Evolutionary conservation across 2,888 invertebrate species (phyloP).

Genomic region (Brenthis hecate): DNA sequence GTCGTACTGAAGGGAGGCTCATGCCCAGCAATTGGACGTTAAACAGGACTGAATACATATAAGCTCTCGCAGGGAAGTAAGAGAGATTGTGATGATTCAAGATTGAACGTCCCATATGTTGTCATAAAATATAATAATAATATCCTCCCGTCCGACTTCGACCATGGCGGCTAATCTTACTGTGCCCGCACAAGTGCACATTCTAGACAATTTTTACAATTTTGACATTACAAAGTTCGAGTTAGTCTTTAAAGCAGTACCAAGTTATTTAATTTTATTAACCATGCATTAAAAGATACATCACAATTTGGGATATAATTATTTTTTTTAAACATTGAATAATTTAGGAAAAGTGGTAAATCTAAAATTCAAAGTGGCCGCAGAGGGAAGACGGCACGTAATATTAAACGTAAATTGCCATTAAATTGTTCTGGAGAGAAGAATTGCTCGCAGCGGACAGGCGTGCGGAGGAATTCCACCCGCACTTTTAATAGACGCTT

Average conservation of each 20-base stretch:
- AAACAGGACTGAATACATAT: too few relatives aligned
- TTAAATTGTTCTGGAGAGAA: conserved; percentile 20
- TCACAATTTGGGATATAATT: not conserved
- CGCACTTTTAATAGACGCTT: conserved; percentile 11
- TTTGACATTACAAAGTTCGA: too few relatives aligned
- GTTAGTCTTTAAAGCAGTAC: not conserved
- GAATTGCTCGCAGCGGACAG: conserved; percentile 10
- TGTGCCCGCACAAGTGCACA: too few relatives aligned
- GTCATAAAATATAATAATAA: too few relatives aligned
- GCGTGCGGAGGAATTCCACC: conserved; percentile 14
- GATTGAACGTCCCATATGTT: too few relatives aligned
- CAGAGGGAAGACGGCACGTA: conserved; percentile 5
- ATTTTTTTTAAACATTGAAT: not conserved
- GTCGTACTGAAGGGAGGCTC: too few relatives aligned
- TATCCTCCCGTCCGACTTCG: too few relatives aligned
- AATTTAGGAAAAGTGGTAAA: conserved; percentile 2
- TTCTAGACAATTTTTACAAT: too few relatives aligned
- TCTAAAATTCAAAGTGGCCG: conserved; percentile 23
- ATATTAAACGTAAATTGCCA: conserved; percentile 27
- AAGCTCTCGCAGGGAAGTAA: too few relatives aligned
- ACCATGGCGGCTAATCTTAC: too few relatives aligned
- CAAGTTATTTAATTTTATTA: not conserved
- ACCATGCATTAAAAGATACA: not conserved
- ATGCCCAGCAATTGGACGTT: too few relatives aligned
- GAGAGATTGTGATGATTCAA: too few relatives aligned